These are phyloP conservation scores for Dryas iulia DNA, from an alignment of 1,140 invertebrate species.

Conservation along the genomic window DNA sequence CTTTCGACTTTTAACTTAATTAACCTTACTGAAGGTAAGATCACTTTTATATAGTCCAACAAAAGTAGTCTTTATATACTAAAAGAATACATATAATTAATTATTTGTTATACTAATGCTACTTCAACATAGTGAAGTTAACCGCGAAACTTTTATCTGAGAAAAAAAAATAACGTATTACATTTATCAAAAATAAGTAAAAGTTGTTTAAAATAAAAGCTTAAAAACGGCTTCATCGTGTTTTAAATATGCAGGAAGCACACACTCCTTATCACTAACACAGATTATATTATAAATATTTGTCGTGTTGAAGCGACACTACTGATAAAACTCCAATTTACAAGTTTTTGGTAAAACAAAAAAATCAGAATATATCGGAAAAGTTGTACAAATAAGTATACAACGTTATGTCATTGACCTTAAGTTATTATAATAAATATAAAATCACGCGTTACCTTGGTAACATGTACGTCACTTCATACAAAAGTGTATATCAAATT, in stretches of 20 bases:
- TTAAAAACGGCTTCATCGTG: slow-evolving; percentile 1
- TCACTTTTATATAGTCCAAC: too few relatives aligned
- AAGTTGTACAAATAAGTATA: not conserved
- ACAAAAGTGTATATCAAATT: too few relatives aligned
- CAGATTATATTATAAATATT: slow-evolving; percentile 5
- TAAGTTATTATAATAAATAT: not conserved
- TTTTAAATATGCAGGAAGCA: slow-evolving; percentile 6
- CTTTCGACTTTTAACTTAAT: too few relatives aligned
- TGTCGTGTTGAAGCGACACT: not conserved
- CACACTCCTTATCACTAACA: not conserved
- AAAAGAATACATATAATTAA: too few relatives aligned
- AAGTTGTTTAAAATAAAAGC: not conserved
- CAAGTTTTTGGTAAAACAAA: not conserved
- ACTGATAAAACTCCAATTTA: slow-evolving; percentile 2
- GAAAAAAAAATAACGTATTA: too few relatives aligned
- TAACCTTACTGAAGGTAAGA: too few relatives aligned
- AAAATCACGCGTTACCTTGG: too few relatives aligned
- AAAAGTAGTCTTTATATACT: too few relatives aligned
- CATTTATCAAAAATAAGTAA: not conserved
- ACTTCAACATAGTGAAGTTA: too few relatives aligned
- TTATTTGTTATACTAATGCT: too few relatives aligned
- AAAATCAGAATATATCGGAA: not conserved
- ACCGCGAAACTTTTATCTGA: too few relatives aligned
- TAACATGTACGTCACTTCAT: too few relatives aligned
- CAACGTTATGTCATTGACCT: not conserved